Percentiles rank a stretch among this genome's conserved stretches.
phyloP scores from a whole-genome alignment of 1,140 invertebrate genomes.

The Plutomurus gul region DNA sequence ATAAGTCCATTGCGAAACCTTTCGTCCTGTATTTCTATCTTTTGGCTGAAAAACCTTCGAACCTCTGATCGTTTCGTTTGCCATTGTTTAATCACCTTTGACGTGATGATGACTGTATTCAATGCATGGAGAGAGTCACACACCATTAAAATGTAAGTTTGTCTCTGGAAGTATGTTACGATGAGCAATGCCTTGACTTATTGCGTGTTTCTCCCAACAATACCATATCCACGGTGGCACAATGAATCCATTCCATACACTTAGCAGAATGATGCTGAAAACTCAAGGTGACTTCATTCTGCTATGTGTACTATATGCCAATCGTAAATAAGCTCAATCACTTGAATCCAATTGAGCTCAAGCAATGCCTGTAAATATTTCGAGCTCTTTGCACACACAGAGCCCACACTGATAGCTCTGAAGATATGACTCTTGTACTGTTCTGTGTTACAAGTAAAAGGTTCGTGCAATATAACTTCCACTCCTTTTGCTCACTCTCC shows the following conservation, averaged over 20 bases:
- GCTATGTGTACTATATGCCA: neutral
- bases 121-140: neutral
- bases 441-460: too few species aligned
- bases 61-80: neutral
- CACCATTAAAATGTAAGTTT: too few species aligned
- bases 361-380: neutral
- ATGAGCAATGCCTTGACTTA: neutral
- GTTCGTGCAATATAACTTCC: too few species aligned
- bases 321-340: slow-evolving; percentile 1
- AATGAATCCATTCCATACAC: neutral
- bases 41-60: slow-evolving; percentile 5
- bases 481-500: too few species aligned
- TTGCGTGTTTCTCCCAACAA: slow-evolving; percentile 25
- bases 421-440: too few species aligned
- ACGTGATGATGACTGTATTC: neutral
- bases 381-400: neutral
- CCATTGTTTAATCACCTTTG: slow-evolving; percentile 1
- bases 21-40: slow-evolving; percentile 4
- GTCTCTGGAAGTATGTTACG: neutral
- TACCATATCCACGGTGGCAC: neutral
- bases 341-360: neutral
- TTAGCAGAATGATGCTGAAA: slow-evolving; percentile 8
- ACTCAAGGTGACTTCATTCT: slow-evolving; percentile 21
- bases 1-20: slow-evolving; percentile 23
- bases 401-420: too few species aligned